Evolutionary conservation across 1,140 invertebrate genomes (phyloP), one percentile per base, ranked within the genome.

Genomic region (Drosophila watanabei): DNA sequence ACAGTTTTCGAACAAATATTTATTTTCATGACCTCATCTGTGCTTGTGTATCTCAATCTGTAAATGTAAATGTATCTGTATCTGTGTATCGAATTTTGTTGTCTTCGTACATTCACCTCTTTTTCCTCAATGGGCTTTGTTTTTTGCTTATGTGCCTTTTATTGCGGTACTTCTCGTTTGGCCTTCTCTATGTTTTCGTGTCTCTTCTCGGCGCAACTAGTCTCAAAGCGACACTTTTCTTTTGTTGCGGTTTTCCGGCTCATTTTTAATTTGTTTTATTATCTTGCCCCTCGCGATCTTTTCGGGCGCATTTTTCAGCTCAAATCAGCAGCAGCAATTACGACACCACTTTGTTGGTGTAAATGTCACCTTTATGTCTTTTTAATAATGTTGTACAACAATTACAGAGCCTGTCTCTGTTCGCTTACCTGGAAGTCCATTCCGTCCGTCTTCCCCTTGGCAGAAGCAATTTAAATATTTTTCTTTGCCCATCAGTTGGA

Each of bases 351-450:
- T 61, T 51, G 43, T 63, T 65, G 54, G 48, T 76, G 65, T 66
- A 72, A 86, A 79, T 87, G 65, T 82, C 61, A 85, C 62, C 65
- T 82, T 89, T 82, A 82, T 89, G 86, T 66, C 61, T 90, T 90
- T 89, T 89, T 90, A 90, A 89, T 90, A 85, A 85, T 90, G 75
- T 90, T 82, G 86, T 80, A 77, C 72, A 71, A 76, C 61, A 56
- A 63, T 63, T 33, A 35, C 24, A 46, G 18, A 32, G 33, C 30
- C 43, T 30, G 49, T 24, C 20, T 35, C 8, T 18, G 33, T 30
- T 41, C 20, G 30, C 39, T 8, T 45, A 28, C 20, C 43, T 68
- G 14, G 13, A 24, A 37, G 16, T 28, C 14, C 54, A 57, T 39
- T 24, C 14, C 14, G 10, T 16, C 2, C n/a, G 20, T 35, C 14